Conservation (phyloP, 2,888 invertebrate genomes). For the Lamproptera curius region DNA sequence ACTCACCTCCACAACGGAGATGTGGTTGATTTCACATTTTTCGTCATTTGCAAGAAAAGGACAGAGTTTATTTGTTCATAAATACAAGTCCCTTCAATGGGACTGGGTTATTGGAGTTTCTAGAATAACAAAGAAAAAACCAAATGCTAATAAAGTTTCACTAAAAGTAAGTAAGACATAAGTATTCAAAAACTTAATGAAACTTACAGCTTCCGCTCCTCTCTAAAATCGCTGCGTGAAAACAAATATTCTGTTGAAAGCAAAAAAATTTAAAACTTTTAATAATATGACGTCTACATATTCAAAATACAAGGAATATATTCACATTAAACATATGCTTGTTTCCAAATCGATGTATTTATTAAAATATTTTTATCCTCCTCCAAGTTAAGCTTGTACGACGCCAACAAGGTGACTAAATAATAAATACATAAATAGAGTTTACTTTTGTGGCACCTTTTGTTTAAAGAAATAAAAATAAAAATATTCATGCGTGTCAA, state of each 20-base stretch:
- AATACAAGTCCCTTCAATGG: conserved; percentile 42
- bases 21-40: conserved; percentile 47
- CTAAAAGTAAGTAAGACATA: too few species aligned
- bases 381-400: too few species aligned
- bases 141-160: background rate
- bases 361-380: too few species aligned
- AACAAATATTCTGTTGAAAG: conserved; percentile 20
- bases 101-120: conserved; percentile 41
- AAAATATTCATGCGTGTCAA: too few species aligned
- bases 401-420: too few species aligned
- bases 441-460: too few species aligned
- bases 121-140: conserved; percentile 34
- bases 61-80: conserved; percentile 54
- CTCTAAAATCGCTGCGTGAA: conserved; percentile 19
- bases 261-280: conserved; percentile 11
- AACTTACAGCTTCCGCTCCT: conserved; percentile 14
- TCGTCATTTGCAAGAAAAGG: conserved; percentile 43
- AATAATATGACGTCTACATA: background rate
- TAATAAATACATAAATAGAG: too few species aligned
- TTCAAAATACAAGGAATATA: background rate
- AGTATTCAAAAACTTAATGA: too few species aligned
- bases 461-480: too few species aligned
- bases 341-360: too few species aligned
- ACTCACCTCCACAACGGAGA: conserved; percentile 58
- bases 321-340: background rate